Conservation (phyloP, 2,888 invertebrate species). For the Macaria liturata region DNA sequence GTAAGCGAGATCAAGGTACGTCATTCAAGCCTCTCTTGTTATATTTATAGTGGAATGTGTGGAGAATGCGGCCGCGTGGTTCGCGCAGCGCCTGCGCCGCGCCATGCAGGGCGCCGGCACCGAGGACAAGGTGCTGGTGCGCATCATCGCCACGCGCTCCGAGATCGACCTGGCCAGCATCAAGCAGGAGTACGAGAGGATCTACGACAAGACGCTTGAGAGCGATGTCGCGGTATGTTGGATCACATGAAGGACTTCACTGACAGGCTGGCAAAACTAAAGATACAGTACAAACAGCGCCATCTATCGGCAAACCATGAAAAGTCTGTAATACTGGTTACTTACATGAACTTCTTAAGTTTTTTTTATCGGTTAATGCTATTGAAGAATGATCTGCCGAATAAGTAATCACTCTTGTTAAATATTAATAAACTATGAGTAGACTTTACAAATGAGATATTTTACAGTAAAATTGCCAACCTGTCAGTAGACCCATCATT, state of each 20-base stretch:
- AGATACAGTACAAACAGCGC: no score
- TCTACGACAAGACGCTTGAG: conserved; percentile 87
- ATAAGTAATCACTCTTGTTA: no score
- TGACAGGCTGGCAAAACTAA: background rate
- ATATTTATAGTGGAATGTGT: conserved; percentile 87
- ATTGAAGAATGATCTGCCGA: no score
- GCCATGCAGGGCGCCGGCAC: conserved; percentile 89
- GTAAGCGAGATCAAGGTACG: conserved; percentile 85
- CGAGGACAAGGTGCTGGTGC: conserved; percentile 86
- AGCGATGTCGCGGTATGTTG: conserved; percentile 84
- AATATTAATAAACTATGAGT: no score
- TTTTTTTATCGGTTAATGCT: no score
- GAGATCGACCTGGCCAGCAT: conserved; percentile 88
- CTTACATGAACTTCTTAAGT: no score
- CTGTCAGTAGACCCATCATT: no score
- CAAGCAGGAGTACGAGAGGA: conserved; percentile 87
- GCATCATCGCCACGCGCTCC: conserved; percentile 86
- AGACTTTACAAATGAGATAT: no score
- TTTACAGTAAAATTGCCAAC: no score
- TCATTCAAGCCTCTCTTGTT: conserved; percentile 6
- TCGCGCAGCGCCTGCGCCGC: conserved; percentile 85
- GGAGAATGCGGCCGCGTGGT: conserved; percentile 87
- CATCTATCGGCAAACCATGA: no score
- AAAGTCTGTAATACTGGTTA: no score
- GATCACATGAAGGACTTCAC: conserved; percentile 17